These are phyloP conservation scores for Plodia interpunctella DNA, from an alignment of 1,140 invertebrate species.

Conservation along the genomic window DNA sequence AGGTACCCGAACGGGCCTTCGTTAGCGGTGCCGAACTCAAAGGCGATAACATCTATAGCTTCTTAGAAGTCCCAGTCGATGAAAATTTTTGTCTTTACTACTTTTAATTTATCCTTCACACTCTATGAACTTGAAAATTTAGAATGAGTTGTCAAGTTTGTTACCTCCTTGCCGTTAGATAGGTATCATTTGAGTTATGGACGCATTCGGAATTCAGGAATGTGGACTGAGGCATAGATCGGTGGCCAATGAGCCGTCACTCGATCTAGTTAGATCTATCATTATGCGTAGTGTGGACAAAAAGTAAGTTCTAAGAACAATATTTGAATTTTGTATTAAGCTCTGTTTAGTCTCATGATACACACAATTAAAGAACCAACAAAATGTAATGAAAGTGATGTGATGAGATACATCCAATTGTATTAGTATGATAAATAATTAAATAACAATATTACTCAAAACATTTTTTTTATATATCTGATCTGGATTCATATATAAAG, in stretches of 20 bases:
- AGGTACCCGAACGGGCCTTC: slow-evolving; percentile 52
- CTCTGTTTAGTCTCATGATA: too few relatives aligned
- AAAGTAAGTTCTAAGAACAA: too few relatives aligned
- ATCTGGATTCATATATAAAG: too few relatives aligned
- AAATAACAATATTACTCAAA: too few relatives aligned
- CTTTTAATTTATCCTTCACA: slow-evolving; percentile 63
- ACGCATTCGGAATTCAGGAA: slow-evolving; percentile 54
- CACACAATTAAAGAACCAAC: too few relatives aligned
- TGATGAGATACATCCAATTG: too few relatives aligned
- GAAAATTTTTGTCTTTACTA: slow-evolving; percentile 46
- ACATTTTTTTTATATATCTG: too few relatives aligned
- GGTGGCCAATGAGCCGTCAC: slow-evolving; percentile 48
- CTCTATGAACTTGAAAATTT: slow-evolving; percentile 40
- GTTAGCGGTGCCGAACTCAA: slow-evolving; percentile 59
- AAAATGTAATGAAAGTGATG: too few relatives aligned
- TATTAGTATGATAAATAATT: too few relatives aligned
- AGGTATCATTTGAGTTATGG: slow-evolving; percentile 51
- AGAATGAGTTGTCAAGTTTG: slow-evolving; percentile 57
- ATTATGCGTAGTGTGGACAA: not conserved
- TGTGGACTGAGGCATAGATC: slow-evolving; percentile 37
- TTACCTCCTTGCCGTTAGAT: slow-evolving; percentile 32
- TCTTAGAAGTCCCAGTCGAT: slow-evolving; percentile 55
- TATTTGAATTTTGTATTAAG: too few relatives aligned
- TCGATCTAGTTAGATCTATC: slow-evolving; percentile 13
- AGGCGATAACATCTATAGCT: slow-evolving; percentile 62